Conservation (phyloP, 64 coral and sea anemone species). For the Montipora capricornis region DNA sequence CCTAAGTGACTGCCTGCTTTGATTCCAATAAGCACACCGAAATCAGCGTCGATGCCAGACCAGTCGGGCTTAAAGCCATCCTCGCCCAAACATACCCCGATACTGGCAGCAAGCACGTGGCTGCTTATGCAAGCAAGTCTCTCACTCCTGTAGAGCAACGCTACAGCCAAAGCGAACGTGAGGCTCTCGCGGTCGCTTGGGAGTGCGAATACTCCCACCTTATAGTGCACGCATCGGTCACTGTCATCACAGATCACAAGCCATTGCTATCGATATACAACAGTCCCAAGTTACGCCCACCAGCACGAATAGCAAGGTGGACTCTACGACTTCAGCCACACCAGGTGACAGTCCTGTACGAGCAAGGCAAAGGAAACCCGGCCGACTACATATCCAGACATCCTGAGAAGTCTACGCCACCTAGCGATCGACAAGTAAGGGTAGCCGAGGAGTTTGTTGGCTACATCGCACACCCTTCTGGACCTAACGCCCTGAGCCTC, state of each 20-base stretch:
- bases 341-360: constrained; percentile 54
- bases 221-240: constrained; percentile 44
- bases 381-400: constrained; percentile 50
- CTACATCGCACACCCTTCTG: too few species aligned
- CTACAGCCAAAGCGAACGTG: too few species aligned
- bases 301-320: neutral
- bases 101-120: constrained; percentile 24
- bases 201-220: too few species aligned
- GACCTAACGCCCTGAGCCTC: constrained; percentile 35
- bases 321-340: constrained; percentile 67
- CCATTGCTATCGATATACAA: constrained; percentile 60
- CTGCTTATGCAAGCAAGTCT: too few species aligned
- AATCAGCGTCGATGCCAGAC: too few species aligned
- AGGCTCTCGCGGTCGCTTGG: too few species aligned
- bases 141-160: too few species aligned
- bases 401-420: constrained; percentile 49
- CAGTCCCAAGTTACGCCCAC: constrained; percentile 52
- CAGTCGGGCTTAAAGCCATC: too few species aligned
- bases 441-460: too few species aligned
- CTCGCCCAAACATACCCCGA: constrained; percentile 23
- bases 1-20: too few species aligned
- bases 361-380: constrained; percentile 46
- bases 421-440: neutral
- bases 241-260: constrained; percentile 67
- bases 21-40: too few species aligned